phyloP scores from a whole-genome alignment of 1,140 invertebrate species.

The Drosophila subpulchrella region DNA sequence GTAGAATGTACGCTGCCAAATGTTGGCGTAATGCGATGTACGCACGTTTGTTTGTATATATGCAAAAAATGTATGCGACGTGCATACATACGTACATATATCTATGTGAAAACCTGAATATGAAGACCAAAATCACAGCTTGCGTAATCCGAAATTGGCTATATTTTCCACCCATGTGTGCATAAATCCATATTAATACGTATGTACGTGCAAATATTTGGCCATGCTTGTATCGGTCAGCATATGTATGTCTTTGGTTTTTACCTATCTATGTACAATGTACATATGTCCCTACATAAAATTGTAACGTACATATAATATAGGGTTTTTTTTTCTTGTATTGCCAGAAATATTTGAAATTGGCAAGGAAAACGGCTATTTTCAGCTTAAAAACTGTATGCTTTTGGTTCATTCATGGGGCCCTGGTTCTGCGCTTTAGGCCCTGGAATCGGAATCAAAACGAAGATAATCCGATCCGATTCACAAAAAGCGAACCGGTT shows the following conservation, averaged over 20 bases:
- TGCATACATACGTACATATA: conserved; percentile 18
- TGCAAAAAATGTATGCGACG: not conserved
- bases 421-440: conserved; percentile 19
- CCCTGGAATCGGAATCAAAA: conserved; percentile 31
- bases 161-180: conserved; percentile 30
- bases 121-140: conserved; percentile 48
- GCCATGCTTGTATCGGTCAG: conserved; percentile 14
- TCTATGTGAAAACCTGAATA: conserved; percentile 42
- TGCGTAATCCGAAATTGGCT: conserved; percentile 69
- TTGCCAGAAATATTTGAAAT: not conserved
- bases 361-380: not conserved
- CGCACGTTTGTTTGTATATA: conserved; percentile 13
- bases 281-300: conserved; percentile 3
- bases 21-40: conserved; percentile 6
- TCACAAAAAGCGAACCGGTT: conserved; percentile 29
- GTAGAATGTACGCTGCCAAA: not conserved
- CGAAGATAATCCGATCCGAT: conserved; percentile 19
- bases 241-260: conserved; percentile 26
- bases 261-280: conserved; percentile 15
- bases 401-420: conserved; percentile 1
- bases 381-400: not conserved
- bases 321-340: not conserved
- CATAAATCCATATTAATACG: conserved; percentile 21
- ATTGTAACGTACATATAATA: not conserved
- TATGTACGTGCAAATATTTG: conserved; percentile 21